phyloP scores from a whole-genome alignment of 2,888 invertebrate genomes.

The Phorcus lineatus region DNA sequence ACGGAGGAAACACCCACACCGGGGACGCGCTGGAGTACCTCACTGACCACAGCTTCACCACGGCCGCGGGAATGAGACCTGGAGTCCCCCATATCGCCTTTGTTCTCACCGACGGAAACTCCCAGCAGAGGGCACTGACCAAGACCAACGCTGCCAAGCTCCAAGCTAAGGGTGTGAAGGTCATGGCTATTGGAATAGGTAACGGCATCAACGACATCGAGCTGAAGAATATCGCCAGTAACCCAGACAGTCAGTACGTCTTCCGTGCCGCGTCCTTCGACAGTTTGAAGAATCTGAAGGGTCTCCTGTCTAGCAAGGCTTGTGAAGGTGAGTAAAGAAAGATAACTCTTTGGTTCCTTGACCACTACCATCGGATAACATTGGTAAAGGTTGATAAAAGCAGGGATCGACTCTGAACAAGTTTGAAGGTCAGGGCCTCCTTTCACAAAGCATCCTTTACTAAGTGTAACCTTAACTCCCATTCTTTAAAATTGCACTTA shows the following conservation, averaged over 20 bases:
- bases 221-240: conserved; percentile 60
- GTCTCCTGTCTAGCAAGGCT: conserved; percentile 55
- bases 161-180: conserved; percentile 36
- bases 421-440: no score
- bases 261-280: conserved; percentile 65
- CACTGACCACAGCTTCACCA: conserved; percentile 50
- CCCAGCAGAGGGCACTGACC: conserved; percentile 26
- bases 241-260: conserved; percentile 65
- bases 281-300: conserved; percentile 56
- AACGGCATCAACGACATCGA: conserved; percentile 50
- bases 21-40: conserved; percentile 55
- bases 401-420: no score
- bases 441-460: no score
- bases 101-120: conserved; percentile 65
- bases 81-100: conserved; percentile 62
- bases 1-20: conserved; percentile 57
- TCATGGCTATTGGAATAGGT: conserved; percentile 64
- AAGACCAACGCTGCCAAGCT: conserved; percentile 15
- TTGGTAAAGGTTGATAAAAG: no score
- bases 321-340: conserved; percentile 53
- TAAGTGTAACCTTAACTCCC: no score
- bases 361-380: no score
- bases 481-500: no score
- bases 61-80: conserved; percentile 50
- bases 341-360: no score